Percentiles rank a stretch among this genome's conserved stretches.
phyloP scores from a whole-genome alignment of 2,888 invertebrate species.

The Biston betularia region DNA sequence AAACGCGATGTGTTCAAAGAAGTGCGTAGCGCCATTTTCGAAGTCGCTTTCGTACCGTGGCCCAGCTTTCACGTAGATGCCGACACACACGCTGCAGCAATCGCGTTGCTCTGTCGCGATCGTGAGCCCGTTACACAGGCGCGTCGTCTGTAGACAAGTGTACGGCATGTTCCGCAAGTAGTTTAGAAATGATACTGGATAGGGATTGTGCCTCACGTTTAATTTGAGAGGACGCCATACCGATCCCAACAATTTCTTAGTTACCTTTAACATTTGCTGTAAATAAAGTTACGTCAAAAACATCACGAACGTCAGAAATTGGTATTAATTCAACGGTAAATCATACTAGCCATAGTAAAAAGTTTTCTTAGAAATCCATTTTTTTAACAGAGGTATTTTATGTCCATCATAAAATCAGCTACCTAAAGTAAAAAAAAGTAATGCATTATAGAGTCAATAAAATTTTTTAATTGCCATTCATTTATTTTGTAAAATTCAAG shows the following conservation, averaged over 20 bases:
- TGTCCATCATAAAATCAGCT: too few relatives aligned
- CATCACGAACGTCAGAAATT: background rate
- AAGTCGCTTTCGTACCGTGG: slow-evolving; percentile 64
- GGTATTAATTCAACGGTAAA: background rate
- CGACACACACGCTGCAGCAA: slow-evolving; percentile 81
- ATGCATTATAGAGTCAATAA: too few relatives aligned
- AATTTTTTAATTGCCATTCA: too few relatives aligned
- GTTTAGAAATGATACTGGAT: slow-evolving; percentile 43
- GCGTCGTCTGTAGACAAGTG: slow-evolving; percentile 90
- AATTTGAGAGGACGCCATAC: slow-evolving; percentile 2
- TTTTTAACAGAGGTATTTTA: too few relatives aligned
- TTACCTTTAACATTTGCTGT: slow-evolving; percentile 1
- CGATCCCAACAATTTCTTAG: background rate
- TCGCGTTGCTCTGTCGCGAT: slow-evolving; percentile 97
- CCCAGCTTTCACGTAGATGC: slow-evolving; percentile 69
- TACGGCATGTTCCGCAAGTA: slow-evolving; percentile 88
- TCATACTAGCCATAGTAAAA: too few relatives aligned
- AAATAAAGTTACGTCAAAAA: background rate
- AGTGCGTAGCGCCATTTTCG: slow-evolving; percentile 73
- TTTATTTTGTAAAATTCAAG: too few relatives aligned
- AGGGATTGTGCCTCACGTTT: slow-evolving; percentile 1
- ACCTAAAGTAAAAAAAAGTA: too few relatives aligned
- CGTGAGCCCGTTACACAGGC: slow-evolving; percentile 92
- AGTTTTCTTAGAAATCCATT: too few relatives aligned
- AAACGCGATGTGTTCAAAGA: slow-evolving; percentile 76